Conservation (phyloP, 1,140 invertebrate species). For the Melanaphis sacchari region DNA sequence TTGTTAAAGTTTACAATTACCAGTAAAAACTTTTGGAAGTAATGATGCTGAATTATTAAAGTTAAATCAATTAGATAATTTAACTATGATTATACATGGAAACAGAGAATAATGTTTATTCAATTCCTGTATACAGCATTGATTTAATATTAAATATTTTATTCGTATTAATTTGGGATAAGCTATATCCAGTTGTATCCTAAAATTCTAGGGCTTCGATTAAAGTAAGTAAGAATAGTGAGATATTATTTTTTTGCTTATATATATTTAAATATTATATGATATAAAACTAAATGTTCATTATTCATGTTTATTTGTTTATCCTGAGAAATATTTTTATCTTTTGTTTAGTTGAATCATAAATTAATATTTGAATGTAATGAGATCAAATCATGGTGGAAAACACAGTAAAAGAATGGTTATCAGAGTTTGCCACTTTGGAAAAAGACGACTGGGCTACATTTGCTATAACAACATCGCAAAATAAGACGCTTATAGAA, state of each 20-base stretch:
- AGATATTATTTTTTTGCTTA: neutral
- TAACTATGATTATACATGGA: neutral
- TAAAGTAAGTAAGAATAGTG: neutral
- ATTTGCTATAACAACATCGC: conserved; percentile 77
- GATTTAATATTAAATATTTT: neutral
- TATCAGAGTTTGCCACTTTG: conserved; percentile 77
- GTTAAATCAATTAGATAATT: neutral
- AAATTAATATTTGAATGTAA: conserved; percentile 17
- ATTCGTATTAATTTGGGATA: neutral
- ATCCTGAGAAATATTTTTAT: neutral
- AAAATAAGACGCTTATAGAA: conserved; percentile 81
- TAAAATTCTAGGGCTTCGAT: neutral
- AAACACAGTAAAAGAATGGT: conserved; percentile 79
- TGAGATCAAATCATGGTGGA: conserved; percentile 71
- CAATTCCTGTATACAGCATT: neutral
- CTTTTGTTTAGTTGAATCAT: neutral
- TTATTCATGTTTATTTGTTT: neutral
- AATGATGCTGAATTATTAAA: neutral
- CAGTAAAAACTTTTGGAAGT: neutral
- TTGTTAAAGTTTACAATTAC: neutral
- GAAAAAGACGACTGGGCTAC: conserved; percentile 77
- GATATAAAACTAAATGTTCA: neutral
- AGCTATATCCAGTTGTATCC: neutral
- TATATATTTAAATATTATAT: too few species aligned
- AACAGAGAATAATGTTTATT: neutral